Evolutionary conservation across 2,888 invertebrate species (phyloP).

Genomic region (Poecilobothrus nobilitatus): DNA sequence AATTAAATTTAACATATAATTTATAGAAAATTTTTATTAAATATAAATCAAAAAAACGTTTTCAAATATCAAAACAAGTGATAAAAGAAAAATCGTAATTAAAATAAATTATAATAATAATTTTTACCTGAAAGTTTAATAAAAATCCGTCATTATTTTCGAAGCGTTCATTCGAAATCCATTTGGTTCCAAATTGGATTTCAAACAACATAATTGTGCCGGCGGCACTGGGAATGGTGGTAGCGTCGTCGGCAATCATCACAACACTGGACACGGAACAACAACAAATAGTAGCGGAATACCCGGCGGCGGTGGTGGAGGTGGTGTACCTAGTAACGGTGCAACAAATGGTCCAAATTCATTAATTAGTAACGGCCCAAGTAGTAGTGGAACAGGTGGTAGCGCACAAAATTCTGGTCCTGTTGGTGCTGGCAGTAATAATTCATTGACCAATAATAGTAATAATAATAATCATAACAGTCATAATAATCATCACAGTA

Average conservation of each 20-base stretch:
- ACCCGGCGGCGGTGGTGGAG: slow-evolving; percentile 25
- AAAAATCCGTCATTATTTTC: slow-evolving; percentile 10
- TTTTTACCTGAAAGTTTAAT: background rate
- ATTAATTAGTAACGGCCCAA: slow-evolving; percentile 39
- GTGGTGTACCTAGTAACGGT: slow-evolving; percentile 27
- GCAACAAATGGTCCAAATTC: slow-evolving; percentile 21
- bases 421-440: slow-evolving; percentile 22
- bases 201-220: slow-evolving; percentile 71
- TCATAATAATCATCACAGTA: background rate
- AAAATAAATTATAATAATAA: background rate
- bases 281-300: slow-evolving; percentile 12
- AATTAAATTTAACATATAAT: too few species aligned
- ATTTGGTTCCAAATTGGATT: slow-evolving; percentile 70
- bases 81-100: background rate
- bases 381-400: slow-evolving; percentile 29
- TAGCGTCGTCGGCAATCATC: slow-evolving; percentile 48
- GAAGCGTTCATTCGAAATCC: slow-evolving; percentile 10
- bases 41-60: too few species aligned
- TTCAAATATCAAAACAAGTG: too few species aligned
- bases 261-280: slow-evolving; percentile 24
- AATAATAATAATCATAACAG: slow-evolving; percentile 11
- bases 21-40: too few species aligned
- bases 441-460: slow-evolving; percentile 23
- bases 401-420: slow-evolving; percentile 17
- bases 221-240: slow-evolving; percentile 53